Percentiles rank a stretch among this genome's conserved stretches.
These are phyloP conservation scores for Enteromius argenteus DNA, from an alignment of 2,797 vertebrate species.

Conservation along the genomic window DNA sequence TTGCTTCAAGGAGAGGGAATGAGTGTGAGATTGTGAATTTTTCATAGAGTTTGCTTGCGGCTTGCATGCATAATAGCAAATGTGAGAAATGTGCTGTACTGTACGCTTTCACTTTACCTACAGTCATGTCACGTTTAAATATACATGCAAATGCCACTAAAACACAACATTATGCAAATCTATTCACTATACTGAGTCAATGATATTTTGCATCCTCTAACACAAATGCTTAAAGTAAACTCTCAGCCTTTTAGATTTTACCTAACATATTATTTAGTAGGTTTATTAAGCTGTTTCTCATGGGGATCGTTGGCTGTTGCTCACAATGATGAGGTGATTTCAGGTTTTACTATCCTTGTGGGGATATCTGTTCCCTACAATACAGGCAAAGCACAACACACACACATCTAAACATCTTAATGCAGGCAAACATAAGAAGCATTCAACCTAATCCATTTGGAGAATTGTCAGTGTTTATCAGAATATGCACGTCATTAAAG, in stretches of 20 bases:
- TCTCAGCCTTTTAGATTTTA: background rate
- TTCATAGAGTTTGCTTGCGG: constrained; percentile 48
- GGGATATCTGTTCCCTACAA: constrained; percentile 6
- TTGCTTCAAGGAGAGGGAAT: constrained; percentile 10
- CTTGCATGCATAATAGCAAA: constrained; percentile 11
- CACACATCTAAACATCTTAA: background rate
- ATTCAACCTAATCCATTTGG: background rate
- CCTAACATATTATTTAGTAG: background rate
- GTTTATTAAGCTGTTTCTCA: background rate
- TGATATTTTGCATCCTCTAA: background rate
- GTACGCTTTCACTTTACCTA: background rate
- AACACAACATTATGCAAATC: background rate
- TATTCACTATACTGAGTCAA: background rate
- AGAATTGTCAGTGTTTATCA: background rate
- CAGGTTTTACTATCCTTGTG: constrained; percentile 9
- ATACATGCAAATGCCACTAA: background rate
- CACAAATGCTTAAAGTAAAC: background rate
- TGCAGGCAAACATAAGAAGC: background rate
- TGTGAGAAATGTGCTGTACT: background rate
- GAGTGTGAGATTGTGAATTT: constrained; percentile 59
- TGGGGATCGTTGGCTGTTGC: background rate
- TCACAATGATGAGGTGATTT: constrained; percentile 9
- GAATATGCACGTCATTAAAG: background rate
- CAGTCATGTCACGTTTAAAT: constrained; percentile 11
- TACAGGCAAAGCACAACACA: background rate